A percentile compares a stretch with the other conserved stretches of the same genome.
phyloP scores from a whole-genome alignment of 1,140 invertebrate genomes.

The Leptinotarsa texana region DNA sequence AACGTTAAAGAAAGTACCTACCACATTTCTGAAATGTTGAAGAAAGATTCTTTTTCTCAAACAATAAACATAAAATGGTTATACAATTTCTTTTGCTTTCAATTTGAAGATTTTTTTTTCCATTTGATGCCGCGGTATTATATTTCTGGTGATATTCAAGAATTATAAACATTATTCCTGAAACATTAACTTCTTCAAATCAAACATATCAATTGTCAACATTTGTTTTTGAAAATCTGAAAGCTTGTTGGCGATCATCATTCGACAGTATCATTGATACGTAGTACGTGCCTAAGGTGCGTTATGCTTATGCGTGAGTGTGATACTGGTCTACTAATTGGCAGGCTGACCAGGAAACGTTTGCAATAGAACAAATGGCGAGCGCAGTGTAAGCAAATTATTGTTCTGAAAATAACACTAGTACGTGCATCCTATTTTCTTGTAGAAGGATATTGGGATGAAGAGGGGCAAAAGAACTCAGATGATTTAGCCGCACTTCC shows the following conservation, averaged over 20 bases:
- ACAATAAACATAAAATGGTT: too few relatives aligned
- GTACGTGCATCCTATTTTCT: constrained; percentile 3
- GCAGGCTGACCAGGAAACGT: constrained; percentile 46
- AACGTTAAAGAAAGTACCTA: too few relatives aligned
- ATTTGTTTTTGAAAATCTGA: neutral
- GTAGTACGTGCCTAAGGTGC: constrained; percentile 45
- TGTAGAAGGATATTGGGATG: neutral
- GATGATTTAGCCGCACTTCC: neutral
- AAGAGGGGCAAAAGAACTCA: neutral
- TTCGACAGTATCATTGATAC: constrained; percentile 36
- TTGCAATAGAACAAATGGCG: constrained; percentile 37
- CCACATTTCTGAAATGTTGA: too few relatives aligned
- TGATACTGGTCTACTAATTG: constrained; percentile 48
- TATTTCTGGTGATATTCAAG: too few relatives aligned
- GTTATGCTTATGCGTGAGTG: constrained; percentile 42
- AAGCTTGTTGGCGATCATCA: constrained; percentile 12
- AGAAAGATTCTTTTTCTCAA: too few relatives aligned
- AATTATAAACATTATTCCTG: too few relatives aligned
- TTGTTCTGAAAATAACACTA: neutral
- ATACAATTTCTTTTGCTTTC: too few relatives aligned
- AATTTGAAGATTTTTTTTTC: too few relatives aligned
- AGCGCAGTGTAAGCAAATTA: constrained; percentile 25
- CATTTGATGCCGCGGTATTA: too few relatives aligned
- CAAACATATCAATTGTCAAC: neutral
- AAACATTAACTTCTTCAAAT: neutral